Conservation (phyloP, 2,888 invertebrate genomes). For the Agriotes lineatus region DNA sequence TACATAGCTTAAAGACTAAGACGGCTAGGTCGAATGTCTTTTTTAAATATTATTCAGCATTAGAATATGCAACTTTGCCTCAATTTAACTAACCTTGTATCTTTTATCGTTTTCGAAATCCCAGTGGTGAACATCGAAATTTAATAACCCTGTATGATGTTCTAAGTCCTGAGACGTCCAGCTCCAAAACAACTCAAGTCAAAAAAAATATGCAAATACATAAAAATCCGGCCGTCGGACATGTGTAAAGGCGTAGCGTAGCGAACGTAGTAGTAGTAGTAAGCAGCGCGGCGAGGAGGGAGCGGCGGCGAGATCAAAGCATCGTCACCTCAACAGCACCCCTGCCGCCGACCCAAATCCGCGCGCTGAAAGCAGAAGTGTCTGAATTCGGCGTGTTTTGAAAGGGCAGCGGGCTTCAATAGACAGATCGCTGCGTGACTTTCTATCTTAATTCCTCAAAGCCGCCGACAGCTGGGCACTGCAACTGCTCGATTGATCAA, state of each 20-base stretch:
- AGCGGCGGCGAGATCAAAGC: conserved; percentile 60
- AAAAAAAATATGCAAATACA: too few species aligned
- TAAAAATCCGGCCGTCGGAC: too few species aligned
- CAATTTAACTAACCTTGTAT: too few species aligned
- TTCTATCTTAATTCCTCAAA: conserved; percentile 59
- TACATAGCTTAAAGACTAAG: too few species aligned
- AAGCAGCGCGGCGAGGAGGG: conserved; percentile 31
- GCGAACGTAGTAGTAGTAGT: conserved; percentile 39
- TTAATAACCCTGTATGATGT: too few species aligned
- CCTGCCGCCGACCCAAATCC: conserved; percentile 56
- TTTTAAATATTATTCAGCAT: too few species aligned
- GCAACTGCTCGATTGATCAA: conserved; percentile 58
- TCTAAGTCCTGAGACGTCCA: too few species aligned
- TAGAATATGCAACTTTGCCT: too few species aligned
- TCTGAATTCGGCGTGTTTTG: conserved; percentile 50
- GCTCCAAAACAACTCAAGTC: too few species aligned
- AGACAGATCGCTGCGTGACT: conserved; percentile 58
- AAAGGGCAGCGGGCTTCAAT: conserved; percentile 42
- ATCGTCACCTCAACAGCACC: conserved; percentile 56
- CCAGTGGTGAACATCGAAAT: too few species aligned
- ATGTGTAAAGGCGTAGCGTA: conserved; percentile 41
- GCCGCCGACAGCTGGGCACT: conserved; percentile 50
- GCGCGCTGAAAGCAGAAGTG: conserved; percentile 54
- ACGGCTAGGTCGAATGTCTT: too few species aligned
- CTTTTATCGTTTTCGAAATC: too few species aligned